These are phyloP conservation scores for Cyprinus carpio DNA, from an alignment of 2,113 vertebrate genomes.

Conservation along the genomic window DNA sequence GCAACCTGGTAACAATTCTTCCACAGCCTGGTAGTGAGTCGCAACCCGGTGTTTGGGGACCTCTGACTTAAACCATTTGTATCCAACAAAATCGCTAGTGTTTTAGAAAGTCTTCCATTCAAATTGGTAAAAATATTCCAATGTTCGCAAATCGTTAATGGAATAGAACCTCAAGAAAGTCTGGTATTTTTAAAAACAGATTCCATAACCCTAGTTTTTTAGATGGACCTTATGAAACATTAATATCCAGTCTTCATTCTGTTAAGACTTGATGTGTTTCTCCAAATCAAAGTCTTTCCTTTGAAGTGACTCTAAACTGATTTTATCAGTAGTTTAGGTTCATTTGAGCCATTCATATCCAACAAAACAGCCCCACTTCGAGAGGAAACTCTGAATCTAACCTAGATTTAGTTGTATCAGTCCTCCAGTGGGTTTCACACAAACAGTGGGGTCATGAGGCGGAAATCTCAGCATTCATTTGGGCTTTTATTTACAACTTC, in stretches of 20 bases:
- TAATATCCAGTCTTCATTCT: not conserved
- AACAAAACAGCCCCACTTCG: not conserved
- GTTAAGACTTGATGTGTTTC: not conserved
- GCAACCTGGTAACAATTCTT: no score
- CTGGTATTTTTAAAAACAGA: no score
- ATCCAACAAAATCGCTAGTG: not conserved
- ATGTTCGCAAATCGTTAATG: no score
- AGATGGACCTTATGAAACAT: not conserved
- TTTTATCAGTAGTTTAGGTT: not conserved
- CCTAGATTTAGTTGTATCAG: constrained; percentile 19
- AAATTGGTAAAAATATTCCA: no score
- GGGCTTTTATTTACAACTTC: constrained; percentile 45
- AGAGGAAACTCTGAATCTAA: not conserved
- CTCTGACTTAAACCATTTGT: not conserved
- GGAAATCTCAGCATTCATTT: constrained; percentile 27
- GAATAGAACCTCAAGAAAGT: not conserved
- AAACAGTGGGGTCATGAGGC: constrained; percentile 30
- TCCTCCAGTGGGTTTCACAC: constrained; percentile 26
- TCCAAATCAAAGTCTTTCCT: not conserved
- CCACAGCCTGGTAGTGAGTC: no score
- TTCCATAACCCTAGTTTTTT: no score
- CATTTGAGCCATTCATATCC: not conserved
- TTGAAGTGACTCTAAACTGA: not conserved
- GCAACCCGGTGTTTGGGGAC: no score
- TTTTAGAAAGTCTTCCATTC: no score